phyloP scores from a whole-genome alignment of 2,888 invertebrate species.

The Tryphoninae sp. region DNA sequence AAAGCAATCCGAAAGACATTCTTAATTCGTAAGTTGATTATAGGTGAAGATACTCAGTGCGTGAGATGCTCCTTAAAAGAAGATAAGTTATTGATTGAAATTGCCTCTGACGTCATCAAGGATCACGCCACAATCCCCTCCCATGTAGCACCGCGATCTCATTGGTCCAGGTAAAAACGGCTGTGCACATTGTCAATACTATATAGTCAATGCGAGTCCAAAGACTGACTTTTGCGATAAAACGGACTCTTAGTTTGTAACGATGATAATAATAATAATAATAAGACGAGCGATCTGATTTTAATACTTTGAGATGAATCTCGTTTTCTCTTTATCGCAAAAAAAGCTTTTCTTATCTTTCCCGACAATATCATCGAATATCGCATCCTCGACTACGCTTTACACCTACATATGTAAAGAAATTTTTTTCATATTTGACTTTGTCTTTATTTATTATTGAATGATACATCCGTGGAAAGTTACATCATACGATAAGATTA shows the following conservation, averaged over 20 bases:
- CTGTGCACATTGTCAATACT: conserved; percentile 65
- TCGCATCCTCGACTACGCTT: not conserved
- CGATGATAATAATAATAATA: conserved; percentile 23
- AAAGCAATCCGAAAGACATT: not conserved
- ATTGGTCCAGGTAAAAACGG: conserved; percentile 77
- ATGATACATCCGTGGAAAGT: not conserved
- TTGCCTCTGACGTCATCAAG: conserved; percentile 77
- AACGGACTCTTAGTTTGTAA: conserved; percentile 16
- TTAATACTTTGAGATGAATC: not conserved
- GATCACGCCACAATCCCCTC: conserved; percentile 81
- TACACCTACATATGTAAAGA: not conserved
- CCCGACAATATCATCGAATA: not conserved
- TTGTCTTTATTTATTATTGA: not conserved
- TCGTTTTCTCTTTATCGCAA: not conserved
- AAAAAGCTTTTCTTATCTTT: not conserved
- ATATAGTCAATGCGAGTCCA: conserved; percentile 58
- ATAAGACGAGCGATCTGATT: not conserved
- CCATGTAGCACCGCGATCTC: conserved; percentile 66
- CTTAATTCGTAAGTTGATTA: conserved; percentile 34
- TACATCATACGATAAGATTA: too few relatives aligned
- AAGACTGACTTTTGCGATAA: conserved; percentile 58
- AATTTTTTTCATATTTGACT: not conserved
- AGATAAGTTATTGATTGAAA: conserved; percentile 62
- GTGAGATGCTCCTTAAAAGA: conserved; percentile 14
- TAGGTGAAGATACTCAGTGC: conserved; percentile 19